These are phyloP conservation scores for Nymphalis c-album DNA, from an alignment of 2,888 invertebrate genomes.

Conservation along the genomic window DNA sequence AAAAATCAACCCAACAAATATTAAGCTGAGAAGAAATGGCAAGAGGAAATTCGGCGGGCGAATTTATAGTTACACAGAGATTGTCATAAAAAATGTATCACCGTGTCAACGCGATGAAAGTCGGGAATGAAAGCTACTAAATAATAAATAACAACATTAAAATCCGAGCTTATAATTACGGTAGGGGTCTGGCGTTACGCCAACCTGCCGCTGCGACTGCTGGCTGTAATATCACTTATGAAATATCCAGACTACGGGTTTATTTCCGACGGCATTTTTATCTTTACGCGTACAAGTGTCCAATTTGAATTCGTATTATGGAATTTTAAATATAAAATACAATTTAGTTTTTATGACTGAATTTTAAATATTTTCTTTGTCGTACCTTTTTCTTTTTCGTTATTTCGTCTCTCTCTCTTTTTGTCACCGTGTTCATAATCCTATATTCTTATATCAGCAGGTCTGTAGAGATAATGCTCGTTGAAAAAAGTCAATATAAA, in stretches of 20 bases:
- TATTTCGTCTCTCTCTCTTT: no score
- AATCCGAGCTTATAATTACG: conserved; percentile 2
- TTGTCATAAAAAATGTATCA: neutral
- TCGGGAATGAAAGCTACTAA: neutral
- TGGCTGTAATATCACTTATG: conserved; percentile 15
- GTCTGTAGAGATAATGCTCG: no score
- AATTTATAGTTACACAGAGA: no score
- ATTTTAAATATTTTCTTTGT: no score
- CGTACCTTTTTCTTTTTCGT: no score
- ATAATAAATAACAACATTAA: conserved; percentile 9
- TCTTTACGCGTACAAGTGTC: neutral
- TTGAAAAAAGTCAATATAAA: no score
- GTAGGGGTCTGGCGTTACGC: conserved; percentile 7
- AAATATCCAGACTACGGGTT: conserved; percentile 9
- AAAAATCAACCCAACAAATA: no score
- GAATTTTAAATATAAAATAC: neutral
- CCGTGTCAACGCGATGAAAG: neutral
- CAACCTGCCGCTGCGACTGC: conserved; percentile 15
- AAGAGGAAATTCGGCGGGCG: no score
- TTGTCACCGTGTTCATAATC: no score
- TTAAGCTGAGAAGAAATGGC: no score
- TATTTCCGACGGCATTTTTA: conserved; percentile 12
- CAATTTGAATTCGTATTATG: conserved; percentile 9
- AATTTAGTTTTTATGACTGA: no score
- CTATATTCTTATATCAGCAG: no score